Conservation (phyloP, 2,113 vertebrate genomes). For the Sylvia atricapilla region DNA sequence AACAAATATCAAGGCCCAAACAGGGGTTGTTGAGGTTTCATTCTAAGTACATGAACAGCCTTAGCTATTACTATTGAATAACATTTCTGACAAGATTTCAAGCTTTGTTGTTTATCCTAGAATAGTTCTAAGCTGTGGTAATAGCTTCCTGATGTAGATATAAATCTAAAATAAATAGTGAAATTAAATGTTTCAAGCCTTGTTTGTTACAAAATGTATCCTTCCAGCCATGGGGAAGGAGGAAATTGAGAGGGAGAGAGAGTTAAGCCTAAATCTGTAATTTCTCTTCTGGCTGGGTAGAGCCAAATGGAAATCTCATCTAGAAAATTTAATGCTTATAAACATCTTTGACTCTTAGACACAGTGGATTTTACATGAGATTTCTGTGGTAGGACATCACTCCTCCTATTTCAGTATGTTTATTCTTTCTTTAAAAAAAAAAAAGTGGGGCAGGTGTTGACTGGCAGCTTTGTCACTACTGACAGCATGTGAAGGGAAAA, state of each 20-base stretch:
- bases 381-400: not conserved
- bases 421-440: not conserved
- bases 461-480: not conserved
- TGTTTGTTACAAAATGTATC: not conserved
- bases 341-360: not conserved
- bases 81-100: not conserved
- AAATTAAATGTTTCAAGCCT: constrained; percentile 14
- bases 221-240: not conserved
- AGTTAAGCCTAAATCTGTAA: not conserved
- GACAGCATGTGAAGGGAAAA: not conserved
- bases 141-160: constrained; percentile 33
- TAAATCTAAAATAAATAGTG: constrained; percentile 17
- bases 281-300: not conserved
- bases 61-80: not conserved
- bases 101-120: not conserved
- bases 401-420: not conserved
- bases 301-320: not conserved
- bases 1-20: not conserved
- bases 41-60: not conserved
- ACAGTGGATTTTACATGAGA: not conserved
- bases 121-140: not conserved
- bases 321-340: not conserved
- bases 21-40: not conserved
- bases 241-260: not conserved
- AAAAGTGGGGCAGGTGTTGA: not conserved